These are phyloP conservation scores for Artemia sinica DNA, from an alignment of 2,888 invertebrate species.

Conservation along the genomic window DNA sequence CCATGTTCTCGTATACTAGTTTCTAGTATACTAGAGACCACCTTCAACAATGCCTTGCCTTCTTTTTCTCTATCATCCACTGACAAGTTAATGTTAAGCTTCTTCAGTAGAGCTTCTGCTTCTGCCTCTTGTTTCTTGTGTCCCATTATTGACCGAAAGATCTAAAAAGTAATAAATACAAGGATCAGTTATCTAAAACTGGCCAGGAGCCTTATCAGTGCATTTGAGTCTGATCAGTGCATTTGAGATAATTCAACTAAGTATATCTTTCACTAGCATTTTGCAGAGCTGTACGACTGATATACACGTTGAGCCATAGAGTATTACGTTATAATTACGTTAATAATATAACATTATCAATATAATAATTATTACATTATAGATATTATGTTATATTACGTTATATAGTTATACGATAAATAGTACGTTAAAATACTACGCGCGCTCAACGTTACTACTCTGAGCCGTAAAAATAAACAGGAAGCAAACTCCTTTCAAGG, in stretches of 20 bases:
- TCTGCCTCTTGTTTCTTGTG: conserved; percentile 87
- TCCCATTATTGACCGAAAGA: conserved; percentile 70
- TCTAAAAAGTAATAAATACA: conserved; percentile 30
- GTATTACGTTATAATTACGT: too few relatives aligned
- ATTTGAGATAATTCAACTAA: conserved; percentile 20
- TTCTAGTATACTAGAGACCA: conserved; percentile 71
- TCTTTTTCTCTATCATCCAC: conserved; percentile 91
- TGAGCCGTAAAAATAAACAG: too few relatives aligned
- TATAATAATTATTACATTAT: too few relatives aligned
- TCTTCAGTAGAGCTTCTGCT: conserved; percentile 61
- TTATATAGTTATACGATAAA: too few relatives aligned
- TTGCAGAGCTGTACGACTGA: too few relatives aligned
- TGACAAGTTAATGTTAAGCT: conserved; percentile 76
- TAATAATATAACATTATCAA: too few relatives aligned
- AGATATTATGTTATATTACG: too few relatives aligned
- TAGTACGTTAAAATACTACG: too few relatives aligned
- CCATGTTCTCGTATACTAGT: conserved; percentile 13
- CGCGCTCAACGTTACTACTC: too few relatives aligned
- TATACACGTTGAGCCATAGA: too few relatives aligned
- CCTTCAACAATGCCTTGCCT: conserved; percentile 86
- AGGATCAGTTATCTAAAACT: background rate
- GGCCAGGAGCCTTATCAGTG: too few relatives aligned
- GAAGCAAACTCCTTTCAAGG: too few relatives aligned
- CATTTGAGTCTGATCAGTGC: background rate
- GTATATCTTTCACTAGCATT: conserved; percentile 20